Percentiles rank a stretch among this genome's conserved stretches.
phyloP scores from a whole-genome alignment of 2,113 vertebrate genomes.

The Odontophorus gujanensis region DNA sequence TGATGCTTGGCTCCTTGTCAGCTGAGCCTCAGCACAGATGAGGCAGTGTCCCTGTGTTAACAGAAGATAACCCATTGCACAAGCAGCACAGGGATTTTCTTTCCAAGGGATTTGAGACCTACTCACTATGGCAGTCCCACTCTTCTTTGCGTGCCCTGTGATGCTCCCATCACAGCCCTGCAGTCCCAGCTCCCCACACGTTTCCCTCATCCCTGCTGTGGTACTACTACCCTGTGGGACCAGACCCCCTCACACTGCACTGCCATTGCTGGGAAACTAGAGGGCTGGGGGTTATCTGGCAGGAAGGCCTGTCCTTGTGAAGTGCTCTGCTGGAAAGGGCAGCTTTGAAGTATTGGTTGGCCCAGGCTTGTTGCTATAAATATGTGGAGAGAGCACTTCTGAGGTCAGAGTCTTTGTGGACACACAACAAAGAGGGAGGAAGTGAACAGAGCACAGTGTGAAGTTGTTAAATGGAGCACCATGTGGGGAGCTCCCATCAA shows the following conservation, averaged over 20 bases:
- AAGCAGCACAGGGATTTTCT: neutral
- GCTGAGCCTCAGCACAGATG: neutral
- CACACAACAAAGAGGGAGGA: conserved; percentile 47
- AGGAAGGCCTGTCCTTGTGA: conserved; percentile 50
- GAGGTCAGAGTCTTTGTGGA: conserved; percentile 13
- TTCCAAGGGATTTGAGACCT: neutral
- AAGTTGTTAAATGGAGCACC: conserved; percentile 19
- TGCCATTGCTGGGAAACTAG: neutral
- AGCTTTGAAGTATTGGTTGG: conserved; percentile 53
- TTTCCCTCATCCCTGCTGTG: neutral
- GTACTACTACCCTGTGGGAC: neutral
- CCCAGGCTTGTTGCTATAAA: conserved; percentile 15
- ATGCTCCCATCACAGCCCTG: neutral
- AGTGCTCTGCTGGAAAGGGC: conserved; percentile 27
- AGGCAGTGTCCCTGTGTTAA: neutral
- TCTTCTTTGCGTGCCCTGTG: accelerated
- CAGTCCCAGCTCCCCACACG: neutral
- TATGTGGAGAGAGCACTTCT: neutral
- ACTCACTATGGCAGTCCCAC: neutral
- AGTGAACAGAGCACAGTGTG: neutral
- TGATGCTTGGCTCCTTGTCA: neutral
- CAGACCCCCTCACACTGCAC: neutral
- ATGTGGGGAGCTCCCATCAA: conserved; percentile 2
- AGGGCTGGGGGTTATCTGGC: conserved; percentile 13
- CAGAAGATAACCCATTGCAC: neutral